Conservation (phyloP, 2,888 invertebrate genomes). For the Leucophenga maculata region DNA sequence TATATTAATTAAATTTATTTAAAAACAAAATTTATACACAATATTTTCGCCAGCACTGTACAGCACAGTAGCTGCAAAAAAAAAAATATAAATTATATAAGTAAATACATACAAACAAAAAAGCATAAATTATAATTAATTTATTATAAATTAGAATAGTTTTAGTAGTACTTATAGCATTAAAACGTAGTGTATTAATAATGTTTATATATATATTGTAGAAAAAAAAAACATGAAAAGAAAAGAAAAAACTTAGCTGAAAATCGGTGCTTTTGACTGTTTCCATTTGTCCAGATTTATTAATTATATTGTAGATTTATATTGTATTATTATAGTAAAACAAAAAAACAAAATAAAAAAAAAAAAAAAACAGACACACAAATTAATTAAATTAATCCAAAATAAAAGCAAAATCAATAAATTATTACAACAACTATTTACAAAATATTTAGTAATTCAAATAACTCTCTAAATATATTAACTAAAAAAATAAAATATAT, state of each 20-base stretch:
- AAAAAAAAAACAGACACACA: constrained; percentile 41
- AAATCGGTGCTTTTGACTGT: constrained; percentile 74
- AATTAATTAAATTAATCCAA: constrained; percentile 35
- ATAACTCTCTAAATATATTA: not conserved
- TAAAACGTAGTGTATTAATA: constrained; percentile 12
- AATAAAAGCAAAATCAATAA: constrained; percentile 25
- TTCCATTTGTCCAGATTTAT: constrained; percentile 71
- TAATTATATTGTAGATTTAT: constrained; percentile 50
- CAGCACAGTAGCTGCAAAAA: not conserved
- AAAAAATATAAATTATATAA: constrained; percentile 3
- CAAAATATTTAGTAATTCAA: not conserved
- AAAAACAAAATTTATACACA: not conserved
- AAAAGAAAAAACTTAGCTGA: constrained; percentile 70
- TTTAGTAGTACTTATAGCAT: not conserved
- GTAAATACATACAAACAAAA: not conserved
- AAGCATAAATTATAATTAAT: not conserved
- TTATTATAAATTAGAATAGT: not conserved
- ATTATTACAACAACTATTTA: not conserved
- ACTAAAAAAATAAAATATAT: constrained; percentile 19
- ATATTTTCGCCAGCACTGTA: not conserved
- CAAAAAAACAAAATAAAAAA: constrained; percentile 35
- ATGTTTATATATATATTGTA: not conserved
- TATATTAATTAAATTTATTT: not conserved
- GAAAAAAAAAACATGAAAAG: constrained; percentile 28
- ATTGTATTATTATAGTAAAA: constrained; percentile 64